Conservation (phyloP, 2,113 vertebrate species). For the Pangasianodon gigas region DNA sequence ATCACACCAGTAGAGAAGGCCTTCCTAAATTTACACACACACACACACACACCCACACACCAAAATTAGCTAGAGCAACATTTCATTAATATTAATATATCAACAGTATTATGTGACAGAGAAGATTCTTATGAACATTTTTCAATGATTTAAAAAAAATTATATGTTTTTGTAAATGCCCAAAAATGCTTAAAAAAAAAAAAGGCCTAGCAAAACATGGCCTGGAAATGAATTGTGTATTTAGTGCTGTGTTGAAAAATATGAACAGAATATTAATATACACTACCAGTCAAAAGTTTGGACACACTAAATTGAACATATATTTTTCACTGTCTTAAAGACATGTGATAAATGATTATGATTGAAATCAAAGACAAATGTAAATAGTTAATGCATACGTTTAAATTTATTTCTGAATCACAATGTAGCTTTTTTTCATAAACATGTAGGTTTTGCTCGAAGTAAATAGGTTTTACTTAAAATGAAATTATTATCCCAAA, state of each 20-base stretch:
- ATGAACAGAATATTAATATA: background rate
- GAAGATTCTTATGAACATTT: background rate
- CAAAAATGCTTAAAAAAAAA: too few relatives aligned
- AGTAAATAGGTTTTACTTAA: background rate
- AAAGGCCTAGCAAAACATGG: background rate
- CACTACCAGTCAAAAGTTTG: background rate
- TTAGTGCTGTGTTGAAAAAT: too few relatives aligned
- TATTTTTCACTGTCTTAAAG: background rate
- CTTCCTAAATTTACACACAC: slow-evolving; percentile 72
- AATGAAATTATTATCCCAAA: background rate
- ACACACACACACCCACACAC: background rate
- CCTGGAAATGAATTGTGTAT: background rate
- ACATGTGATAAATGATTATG: background rate
- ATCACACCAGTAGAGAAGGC: slow-evolving; percentile 94
- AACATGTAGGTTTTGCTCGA: background rate
- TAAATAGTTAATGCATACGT: background rate
- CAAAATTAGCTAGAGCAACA: background rate
- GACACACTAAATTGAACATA: background rate
- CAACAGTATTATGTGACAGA: background rate
- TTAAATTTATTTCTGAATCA: background rate
- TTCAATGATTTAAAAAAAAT: background rate
- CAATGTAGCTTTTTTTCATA: too few relatives aligned
- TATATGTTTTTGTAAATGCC: background rate
- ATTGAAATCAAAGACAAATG: background rate
- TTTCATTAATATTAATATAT: background rate